phyloP scores from a whole-genome alignment of 2,797 vertebrate species.

The Adelosebastes latens region DNA sequence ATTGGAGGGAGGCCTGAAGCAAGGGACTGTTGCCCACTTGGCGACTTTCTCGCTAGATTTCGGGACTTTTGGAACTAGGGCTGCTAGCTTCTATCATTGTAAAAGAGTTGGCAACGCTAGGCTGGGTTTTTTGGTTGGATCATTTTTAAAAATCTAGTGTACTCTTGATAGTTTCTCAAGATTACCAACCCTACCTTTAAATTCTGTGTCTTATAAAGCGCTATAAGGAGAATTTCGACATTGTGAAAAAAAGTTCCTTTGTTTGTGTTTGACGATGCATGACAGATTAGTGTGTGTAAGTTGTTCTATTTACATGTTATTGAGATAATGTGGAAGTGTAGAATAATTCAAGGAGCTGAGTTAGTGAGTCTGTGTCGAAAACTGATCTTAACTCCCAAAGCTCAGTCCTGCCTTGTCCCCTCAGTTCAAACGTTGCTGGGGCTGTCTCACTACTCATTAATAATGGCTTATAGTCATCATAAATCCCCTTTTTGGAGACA shows the following conservation, averaged over 20 bases:
- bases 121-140: rapidly evolving
- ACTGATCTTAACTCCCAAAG: neutral
- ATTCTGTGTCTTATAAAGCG: neutral
- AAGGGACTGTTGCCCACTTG: too few species aligned
- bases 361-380: neutral
- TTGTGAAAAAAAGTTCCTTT: neutral
- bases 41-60: too few species aligned
- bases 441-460: neutral
- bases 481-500: neutral
- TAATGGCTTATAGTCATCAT: neutral
- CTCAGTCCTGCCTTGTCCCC: neutral
- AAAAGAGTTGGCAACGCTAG: too few species aligned
- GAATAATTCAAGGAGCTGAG: neutral
- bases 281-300: neutral
- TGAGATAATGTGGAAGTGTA: neutral
- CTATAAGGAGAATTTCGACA: neutral
- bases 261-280: neutral
- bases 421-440: neutral
- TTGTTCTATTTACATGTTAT: neutral
- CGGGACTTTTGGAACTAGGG: too few species aligned
- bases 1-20: too few species aligned
- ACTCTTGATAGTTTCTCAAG: too few species aligned
- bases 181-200: too few species aligned
- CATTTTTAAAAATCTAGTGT: too few species aligned
- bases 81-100: too few species aligned